Evolutionary conservation across 2,797 vertebrate species (phyloP), one percentile per base, ranked within the genome.

Genomic region (Gadopsis marmoratus): DNA sequence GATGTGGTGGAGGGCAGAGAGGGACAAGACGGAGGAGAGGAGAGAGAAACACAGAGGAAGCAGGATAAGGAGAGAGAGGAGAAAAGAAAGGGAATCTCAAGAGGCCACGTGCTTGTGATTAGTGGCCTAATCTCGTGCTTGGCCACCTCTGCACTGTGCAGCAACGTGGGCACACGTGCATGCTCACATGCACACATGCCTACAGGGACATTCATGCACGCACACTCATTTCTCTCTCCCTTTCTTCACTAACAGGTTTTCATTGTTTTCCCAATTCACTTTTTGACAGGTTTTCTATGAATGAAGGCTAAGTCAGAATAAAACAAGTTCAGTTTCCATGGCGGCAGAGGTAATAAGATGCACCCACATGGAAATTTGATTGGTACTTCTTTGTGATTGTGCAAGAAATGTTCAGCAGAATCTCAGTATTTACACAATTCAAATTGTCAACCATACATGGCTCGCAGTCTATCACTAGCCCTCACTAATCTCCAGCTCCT

Each of bases 101-200:
- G 78, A 86, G 86, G 69, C 79, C 74, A 85, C 63, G 45, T 91
- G 86, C 82, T 89, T 78, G 73, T 86, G 74, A 88, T 89, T 89
- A 88, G 76, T 41, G 19, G 43, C 39, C 58, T 76, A 87, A 88
- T 88, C 71, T 90, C 80, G 90, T 78, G 84, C 81, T 72, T 82
- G 82, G 84, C 14, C 81, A 83, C 66, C 11, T 83, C 26, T 79
- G 54, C 33, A 55, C 39, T 1, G 41, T 2, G 29, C 41, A 71
- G 64, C 29, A 74, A 41, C 12, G 7, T 56, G 72, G 13, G 41
- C 14, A 54, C 60, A 45, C 68, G 75, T 58, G 54, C 47, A 62
- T 14, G 70, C 56, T 33, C 67, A 45, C 59, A 62, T 35, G 41
- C 69, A 60, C 10, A 2, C 10, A 13, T 3, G 17, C 16, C 23